Percentiles rank a stretch among this genome's conserved stretches.
phyloP scores from a whole-genome alignment of 1,140 invertebrate species.

The Zaprionus nigranus region DNA sequence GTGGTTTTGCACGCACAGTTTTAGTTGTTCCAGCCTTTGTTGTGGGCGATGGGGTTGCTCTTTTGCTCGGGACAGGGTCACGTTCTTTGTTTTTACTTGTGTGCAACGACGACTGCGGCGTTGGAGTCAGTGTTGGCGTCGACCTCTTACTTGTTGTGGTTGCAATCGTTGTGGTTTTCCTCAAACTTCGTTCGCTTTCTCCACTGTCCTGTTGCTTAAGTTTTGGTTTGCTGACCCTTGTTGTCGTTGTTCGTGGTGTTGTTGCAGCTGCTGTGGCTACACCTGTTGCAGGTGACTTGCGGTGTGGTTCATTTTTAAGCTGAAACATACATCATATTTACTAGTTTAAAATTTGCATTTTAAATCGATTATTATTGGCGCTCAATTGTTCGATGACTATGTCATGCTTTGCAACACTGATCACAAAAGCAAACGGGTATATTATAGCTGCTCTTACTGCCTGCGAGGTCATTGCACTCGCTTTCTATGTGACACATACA shows the following conservation, averaged over 20 bases:
- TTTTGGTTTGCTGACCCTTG: conserved; percentile 36
- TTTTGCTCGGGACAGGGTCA: conserved; percentile 32
- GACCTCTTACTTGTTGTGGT: conserved; percentile 41
- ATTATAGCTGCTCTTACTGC: background rate
- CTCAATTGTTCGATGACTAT: background rate
- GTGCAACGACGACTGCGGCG: conserved; percentile 17
- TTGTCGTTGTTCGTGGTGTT: conserved; percentile 21
- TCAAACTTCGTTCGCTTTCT: conserved; percentile 51
- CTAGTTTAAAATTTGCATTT: background rate
- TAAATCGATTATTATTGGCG: background rate
- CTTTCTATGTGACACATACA: background rate
- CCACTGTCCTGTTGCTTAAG: conserved; percentile 56
- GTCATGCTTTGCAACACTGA: background rate
- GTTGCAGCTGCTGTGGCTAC: conserved; percentile 6
- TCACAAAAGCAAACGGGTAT: background rate
- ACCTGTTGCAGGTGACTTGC: conserved; percentile 67
- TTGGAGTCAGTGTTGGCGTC: background rate
- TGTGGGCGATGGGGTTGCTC: conserved; percentile 65
- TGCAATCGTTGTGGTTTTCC: conserved; percentile 45
- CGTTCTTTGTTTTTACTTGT: conserved; percentile 55
- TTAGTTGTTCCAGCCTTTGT: conserved; percentile 27
- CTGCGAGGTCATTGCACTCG: background rate
- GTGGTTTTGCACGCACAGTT: conserved; percentile 48
- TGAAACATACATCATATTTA: conserved; percentile 15
- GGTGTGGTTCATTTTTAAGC: conserved; percentile 51